Base-by-base conservation (phyloP, 2,888 invertebrate genomes). In the Opisthograptis luteolata region DNA sequence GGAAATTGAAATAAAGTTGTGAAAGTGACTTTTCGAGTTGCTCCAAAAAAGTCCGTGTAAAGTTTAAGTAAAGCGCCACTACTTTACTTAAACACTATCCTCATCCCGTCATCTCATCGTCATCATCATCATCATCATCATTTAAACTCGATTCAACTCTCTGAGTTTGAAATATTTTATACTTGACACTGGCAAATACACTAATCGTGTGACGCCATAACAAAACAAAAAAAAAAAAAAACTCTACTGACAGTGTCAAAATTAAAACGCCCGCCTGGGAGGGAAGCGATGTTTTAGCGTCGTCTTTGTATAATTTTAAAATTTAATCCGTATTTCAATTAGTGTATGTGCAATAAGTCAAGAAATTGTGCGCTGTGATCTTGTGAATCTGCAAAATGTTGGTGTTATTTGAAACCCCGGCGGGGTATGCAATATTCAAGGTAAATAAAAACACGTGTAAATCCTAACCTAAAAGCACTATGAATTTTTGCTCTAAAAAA, bases 351-450 rank as follows among this genome's bases (percentile, higher is more conserved):
- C 9, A 13, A 12, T 22, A 28, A 8, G 9, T 8, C 27, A 13
- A n/a, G 7, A 24, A 30, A 13, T 27, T 24, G 22, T 28, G 17
- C 28, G 40, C 17, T 53, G 54, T 63, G 61, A 46, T 51, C 25
- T 52, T 51, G 51, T 67, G 61, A 51, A 54, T 49, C 50, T 40
- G 22, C 91, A 91, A 76, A 49, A 96, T 97, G 96, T 93, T 98
- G 92, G 95, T 98, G 66, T 86, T 99, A 59, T 98, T 98, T 79
- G 97, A 98, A 91, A 97, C 98, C 52, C 94, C 98, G 67, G 96
- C 97, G 68, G 97, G 98, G 54, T 97, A 97, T 91, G 98, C 98
- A 37, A 94, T 98, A 71, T 98, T 98, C 81, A 98, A 98, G 94
- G 96, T 97, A 92, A 85, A 74, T 84, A 42, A 13, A 61, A 70